Conservation (phyloP, 2,888 invertebrate genomes). For the Coelinius sp. region DNA sequence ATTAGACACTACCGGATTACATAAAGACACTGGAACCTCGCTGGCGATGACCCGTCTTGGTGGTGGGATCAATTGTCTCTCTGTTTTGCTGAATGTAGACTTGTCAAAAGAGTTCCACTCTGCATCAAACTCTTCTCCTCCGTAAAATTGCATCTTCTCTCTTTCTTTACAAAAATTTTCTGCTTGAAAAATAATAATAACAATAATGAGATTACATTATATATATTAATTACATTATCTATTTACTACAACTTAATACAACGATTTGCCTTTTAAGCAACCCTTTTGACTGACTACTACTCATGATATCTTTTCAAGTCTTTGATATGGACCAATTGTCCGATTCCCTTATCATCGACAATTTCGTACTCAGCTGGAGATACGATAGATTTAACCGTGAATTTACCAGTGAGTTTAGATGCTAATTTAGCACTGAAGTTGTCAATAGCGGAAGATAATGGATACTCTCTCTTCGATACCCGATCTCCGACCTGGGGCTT, state of each 20-base stretch:
- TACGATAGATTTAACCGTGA: not conserved
- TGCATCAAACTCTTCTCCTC: not conserved
- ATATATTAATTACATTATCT: not conserved
- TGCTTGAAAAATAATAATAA: not conserved
- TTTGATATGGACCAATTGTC: not conserved
- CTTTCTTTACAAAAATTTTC: too few relatives aligned
- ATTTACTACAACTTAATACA: not conserved
- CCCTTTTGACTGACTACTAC: not conserved
- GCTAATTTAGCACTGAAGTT: not conserved
- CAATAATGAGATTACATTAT: not conserved
- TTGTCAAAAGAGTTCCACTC: not conserved
- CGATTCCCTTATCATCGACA: not conserved
- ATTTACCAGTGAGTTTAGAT: not conserved
- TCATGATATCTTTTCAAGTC: not conserved
- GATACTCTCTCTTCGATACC: constrained; percentile 10
- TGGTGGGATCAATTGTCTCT: not conserved
- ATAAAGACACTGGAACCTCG: too few relatives aligned
- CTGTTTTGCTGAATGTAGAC: not conserved
- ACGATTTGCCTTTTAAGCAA: not conserved
- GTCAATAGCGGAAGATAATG: constrained; percentile 7
- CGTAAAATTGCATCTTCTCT: not conserved
- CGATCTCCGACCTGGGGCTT: not conserved
- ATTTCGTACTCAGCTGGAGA: not conserved
- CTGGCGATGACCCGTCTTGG: not conserved
- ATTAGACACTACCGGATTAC: not conserved